Evolutionary conservation across 2,797 vertebrate species (phyloP), one percentile per base, ranked within the genome.

Genomic region (Scleropages formosus): DNA sequence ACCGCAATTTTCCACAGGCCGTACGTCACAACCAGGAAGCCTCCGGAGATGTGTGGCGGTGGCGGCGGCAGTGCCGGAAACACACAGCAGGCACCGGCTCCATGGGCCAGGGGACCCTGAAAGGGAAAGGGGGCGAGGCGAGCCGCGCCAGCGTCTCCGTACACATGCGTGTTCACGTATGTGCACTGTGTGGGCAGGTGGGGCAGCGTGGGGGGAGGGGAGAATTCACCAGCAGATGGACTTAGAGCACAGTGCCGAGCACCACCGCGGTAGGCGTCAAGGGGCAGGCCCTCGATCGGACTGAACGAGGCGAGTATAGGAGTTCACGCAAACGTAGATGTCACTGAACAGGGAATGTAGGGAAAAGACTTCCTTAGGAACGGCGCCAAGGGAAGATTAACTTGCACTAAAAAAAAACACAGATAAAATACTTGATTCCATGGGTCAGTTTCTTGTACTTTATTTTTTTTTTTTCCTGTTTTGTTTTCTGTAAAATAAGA

Each of bases 321-420:
- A 89, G 81, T 87, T 92, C 93, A 95, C 31, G 39, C 31, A 39
- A 31, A 95, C 94, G 95, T 96, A 97, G 97, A 97, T 96, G 96
- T 97, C 97, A 98, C 98, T 98, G 98, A 98, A 96, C 95, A 95
- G 96, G 97, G 98, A 98, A 99, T 99, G 97, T 99, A 99, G 95
- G 94, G 95, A 95, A 94, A 94, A 72, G 94, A 96, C 95, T 95
- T 98, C 95, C 94, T 93, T 93, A 93, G 93, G 92, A 90, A 85
- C 91, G 92, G 91, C 88, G 94, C 94, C 96, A 98, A 98, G 95
- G 96, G 96, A 95, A 95, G 88, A 93, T 95, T 95, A 97, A 98
- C 96, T 99, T 99, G 98, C 98, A 99, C 98, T 98, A 98, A 99
- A 93, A 91, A 87, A 85, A 80, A 93, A 95, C 91, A 94, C 93